These are phyloP conservation scores for Diabrotica undecimpunctata DNA, from an alignment of 1,140 invertebrate genomes.

Conservation along the genomic window DNA sequence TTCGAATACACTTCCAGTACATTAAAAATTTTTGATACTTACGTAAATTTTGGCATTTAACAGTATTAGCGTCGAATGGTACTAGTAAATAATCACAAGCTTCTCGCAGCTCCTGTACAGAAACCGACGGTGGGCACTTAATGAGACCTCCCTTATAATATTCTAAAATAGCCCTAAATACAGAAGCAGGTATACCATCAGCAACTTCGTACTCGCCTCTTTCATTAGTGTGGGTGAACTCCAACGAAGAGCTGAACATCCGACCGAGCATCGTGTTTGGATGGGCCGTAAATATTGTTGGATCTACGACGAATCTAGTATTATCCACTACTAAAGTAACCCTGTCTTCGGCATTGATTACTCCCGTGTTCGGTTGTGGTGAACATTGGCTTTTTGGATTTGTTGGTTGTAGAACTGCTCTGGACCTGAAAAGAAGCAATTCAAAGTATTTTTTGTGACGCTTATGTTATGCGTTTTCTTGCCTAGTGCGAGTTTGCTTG, in stretches of 20 bases:
- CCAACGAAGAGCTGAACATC: slow-evolving; percentile 94
- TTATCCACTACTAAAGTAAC: slow-evolving; percentile 93
- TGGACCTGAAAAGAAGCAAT: slow-evolving; percentile 21
- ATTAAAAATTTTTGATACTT: slow-evolving; percentile 50
- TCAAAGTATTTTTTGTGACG: background rate
- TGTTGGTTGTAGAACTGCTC: slow-evolving; percentile 13
- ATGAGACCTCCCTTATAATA: slow-evolving; percentile 91
- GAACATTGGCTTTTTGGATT: slow-evolving; percentile 27
- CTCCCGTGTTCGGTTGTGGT: slow-evolving; percentile 22
- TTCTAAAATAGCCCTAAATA: slow-evolving; percentile 94
- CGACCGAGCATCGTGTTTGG: slow-evolving; percentile 93
- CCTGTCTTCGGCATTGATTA: slow-evolving; percentile 60
- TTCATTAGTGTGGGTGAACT: slow-evolving; percentile 92
- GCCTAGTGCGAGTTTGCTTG: slow-evolving; percentile 56
- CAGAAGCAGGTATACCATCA: slow-evolving; percentile 94
- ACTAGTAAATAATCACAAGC: slow-evolving; percentile 98
- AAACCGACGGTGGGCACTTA: slow-evolving; percentile 78
- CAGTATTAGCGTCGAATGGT: slow-evolving; percentile 94
- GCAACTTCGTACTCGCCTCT: slow-evolving; percentile 96
- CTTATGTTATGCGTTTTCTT: slow-evolving; percentile 36
- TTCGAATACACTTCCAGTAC: too few relatives aligned
- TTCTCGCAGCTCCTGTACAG: slow-evolving; percentile 91
- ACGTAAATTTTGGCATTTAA: slow-evolving; percentile 94
- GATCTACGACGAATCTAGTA: slow-evolving; percentile 86
- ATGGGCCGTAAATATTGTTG: slow-evolving; percentile 83